Evolutionary conservation across 1,140 invertebrate genomes (phyloP).

Genomic region (Delia radicum): DNA sequence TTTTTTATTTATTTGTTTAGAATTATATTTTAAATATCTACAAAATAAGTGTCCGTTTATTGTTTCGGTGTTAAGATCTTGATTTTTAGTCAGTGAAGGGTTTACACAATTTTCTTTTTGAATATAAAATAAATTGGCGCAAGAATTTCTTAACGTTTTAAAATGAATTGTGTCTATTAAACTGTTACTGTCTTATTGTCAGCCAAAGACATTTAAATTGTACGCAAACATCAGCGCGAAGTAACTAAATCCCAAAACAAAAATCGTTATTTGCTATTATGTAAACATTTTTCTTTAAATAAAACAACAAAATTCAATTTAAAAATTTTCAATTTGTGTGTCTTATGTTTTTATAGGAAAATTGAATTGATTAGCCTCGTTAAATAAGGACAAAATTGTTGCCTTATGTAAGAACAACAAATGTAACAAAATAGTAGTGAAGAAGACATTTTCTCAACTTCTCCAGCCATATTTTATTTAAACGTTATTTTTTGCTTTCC

Average conservation of each 20-base stretch:
- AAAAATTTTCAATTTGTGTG: background rate
- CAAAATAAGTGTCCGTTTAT: too few species aligned
- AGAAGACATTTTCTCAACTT: background rate
- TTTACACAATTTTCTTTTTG: too few species aligned
- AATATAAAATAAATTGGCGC: too few species aligned
- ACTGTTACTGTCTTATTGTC: background rate
- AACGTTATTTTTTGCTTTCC: too few species aligned
- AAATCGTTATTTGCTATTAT: background rate
- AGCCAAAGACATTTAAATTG: background rate
- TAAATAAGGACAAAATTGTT: background rate
- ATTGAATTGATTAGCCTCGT: slow-evolving; percentile 1
- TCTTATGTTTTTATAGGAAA: background rate
- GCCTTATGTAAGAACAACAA: background rate
- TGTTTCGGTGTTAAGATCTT: too few species aligned
- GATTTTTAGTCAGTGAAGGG: too few species aligned
- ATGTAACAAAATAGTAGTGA: background rate
- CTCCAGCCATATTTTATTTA: too few species aligned
- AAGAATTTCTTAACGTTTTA: too few species aligned
- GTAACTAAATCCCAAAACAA: background rate
- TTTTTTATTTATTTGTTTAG: too few species aligned
- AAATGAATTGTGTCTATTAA: too few species aligned
- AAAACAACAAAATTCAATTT: background rate
- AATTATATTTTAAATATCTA: too few species aligned
- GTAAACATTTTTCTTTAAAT: background rate
- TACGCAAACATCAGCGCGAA: background rate